Base-by-base conservation (phyloP, 1,140 invertebrate species). In the Hycleus cichorii region DNA sequence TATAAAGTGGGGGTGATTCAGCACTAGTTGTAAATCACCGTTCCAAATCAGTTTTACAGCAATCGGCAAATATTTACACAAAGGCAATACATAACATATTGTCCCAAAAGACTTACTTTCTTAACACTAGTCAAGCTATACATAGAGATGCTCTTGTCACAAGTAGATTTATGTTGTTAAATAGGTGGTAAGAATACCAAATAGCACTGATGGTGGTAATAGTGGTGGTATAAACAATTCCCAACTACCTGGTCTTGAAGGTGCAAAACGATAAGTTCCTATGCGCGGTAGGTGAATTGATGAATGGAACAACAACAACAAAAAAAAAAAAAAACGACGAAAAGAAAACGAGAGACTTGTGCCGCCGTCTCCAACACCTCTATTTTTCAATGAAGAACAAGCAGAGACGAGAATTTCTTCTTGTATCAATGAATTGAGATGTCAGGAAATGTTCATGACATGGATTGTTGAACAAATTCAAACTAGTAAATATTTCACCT, bases 31-130 rank as follows among this genome's bases (percentile, higher is more conserved):
- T 66, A 68, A 66, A 68, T 68, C 66, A 63, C 59, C 57, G 56
- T 58, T 49, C 39, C 59, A 39, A 58, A 59, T 64, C 57, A 47
- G 55, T 54, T 49, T 57, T 57, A 60, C 63, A 51, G 54, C 58
- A 32, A 66, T 66, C 66, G 66, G 66, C 66, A 66, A 68, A 62
- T 64, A 65, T 68, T 68, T 64, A 64, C 64, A 62, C 64, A 66
- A 68, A 67, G 66, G 61, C 50, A 46, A 55, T 55, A 62, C 57
- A 57, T 44, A 45, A 18, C 46, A 18, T 42, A 62, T 64, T 64
- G 59, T 64, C 51, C 32, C 32, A 24, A 39, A 39, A 40, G 39
- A 49, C 39, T 61, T 54, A 57, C 59, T 62, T 57, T 62, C 58
- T 61, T 56, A 64, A 39, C 32, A 18, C 10, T 39, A 59, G 59